Percentiles rank a stretch among this genome's conserved stretches.
phyloP scores from a whole-genome alignment of 2,888 invertebrate species.

The Strigamia transsilvanica region DNA sequence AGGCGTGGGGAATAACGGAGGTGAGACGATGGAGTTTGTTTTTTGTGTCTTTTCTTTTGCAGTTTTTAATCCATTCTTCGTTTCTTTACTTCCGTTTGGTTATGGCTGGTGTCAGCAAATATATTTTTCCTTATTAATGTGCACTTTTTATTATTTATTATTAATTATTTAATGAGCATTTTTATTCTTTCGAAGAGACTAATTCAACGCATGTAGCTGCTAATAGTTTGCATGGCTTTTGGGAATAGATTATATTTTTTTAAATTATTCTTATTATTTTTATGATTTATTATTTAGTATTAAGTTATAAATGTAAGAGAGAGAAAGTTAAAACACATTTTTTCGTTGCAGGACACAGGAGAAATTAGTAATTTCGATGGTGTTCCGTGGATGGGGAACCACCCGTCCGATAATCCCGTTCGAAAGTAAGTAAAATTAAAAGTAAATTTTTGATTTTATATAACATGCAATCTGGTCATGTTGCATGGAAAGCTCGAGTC shows the following conservation, averaged over 20 bases:
- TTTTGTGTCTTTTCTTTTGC: slow-evolving; percentile 24
- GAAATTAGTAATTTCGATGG: slow-evolving; percentile 59
- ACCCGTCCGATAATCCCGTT: slow-evolving; percentile 59
- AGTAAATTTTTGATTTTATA: not conserved
- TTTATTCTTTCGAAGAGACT: slow-evolving; percentile 11
- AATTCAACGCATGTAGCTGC: not conserved
- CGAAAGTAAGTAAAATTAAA: slow-evolving; percentile 59
- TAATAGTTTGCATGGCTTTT: slow-evolving; percentile 32
- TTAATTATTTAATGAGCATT: slow-evolving; percentile 4
- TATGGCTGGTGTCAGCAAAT: not conserved
- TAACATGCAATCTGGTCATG: slow-evolving; percentile 34
- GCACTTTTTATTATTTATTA: not conserved
- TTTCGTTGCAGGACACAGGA: slow-evolving; percentile 54
- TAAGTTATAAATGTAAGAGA: not conserved
- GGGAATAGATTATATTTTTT: not conserved
- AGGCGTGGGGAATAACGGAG: slow-evolving; percentile 61
- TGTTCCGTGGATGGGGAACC: slow-evolving; percentile 60
- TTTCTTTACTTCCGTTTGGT: slow-evolving; percentile 23
- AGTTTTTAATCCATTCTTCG: not conserved
- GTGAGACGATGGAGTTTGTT: slow-evolving; percentile 54
- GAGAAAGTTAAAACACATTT: not conserved
- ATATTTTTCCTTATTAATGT: not conserved
- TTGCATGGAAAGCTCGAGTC: slow-evolving; percentile 21
- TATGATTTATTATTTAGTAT: not conserved
- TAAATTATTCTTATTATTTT: not conserved